Conservation (phyloP, 2,888 invertebrate species). For the Lasius fuliginosus region DNA sequence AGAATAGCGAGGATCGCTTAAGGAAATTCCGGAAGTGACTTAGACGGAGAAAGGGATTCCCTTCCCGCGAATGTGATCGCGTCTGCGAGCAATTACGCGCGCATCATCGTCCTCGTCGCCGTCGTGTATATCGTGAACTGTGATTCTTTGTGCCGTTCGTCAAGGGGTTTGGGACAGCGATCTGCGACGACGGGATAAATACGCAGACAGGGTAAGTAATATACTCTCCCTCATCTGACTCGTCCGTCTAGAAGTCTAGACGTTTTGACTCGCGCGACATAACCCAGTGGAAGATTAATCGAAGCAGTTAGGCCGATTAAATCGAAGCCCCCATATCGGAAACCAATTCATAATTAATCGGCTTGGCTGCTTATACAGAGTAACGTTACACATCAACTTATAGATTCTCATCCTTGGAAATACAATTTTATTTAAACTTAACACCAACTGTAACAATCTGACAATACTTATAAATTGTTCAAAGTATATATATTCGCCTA, state of each 20-base stretch:
- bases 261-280: constrained; percentile 14
- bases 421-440: background rate
- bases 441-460: background rate
- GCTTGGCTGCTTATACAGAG: background rate
- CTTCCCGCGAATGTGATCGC: constrained; percentile 56
- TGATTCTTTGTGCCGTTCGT: constrained; percentile 69
- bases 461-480: background rate
- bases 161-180: constrained; percentile 43
- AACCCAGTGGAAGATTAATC: constrained; percentile 21
- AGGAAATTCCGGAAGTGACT: constrained; percentile 20
- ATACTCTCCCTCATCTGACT: too few relatives aligned
- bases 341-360: constrained; percentile 5
- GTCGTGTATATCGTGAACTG: constrained; percentile 65
- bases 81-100: constrained; percentile 58
- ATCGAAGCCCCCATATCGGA: constrained; percentile 1
- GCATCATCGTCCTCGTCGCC: constrained; percentile 21
- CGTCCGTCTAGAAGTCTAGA: background rate
- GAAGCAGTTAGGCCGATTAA: constrained; percentile 13
- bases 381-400: background rate
- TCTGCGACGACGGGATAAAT: constrained; percentile 52
- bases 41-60: constrained; percentile 2
- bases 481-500: background rate
- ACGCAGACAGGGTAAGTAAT: constrained; percentile 56
- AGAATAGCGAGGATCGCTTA: constrained; percentile 10
- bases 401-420: background rate